Base-by-base conservation (phyloP, 2,797 vertebrate species). In the Gymnodraco acuticeps region DNA sequence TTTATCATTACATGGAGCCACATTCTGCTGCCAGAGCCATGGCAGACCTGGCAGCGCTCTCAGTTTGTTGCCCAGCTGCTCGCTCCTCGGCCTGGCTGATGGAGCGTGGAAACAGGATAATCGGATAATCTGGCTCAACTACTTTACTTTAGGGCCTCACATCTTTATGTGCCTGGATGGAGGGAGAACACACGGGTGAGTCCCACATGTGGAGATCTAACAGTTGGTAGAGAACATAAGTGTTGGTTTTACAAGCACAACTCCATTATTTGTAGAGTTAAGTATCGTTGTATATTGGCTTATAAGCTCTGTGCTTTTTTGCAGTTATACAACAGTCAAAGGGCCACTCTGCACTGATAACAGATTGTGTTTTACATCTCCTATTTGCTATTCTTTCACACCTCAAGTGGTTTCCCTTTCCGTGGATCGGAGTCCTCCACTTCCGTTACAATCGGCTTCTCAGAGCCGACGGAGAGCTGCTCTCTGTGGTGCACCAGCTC, bases 401-500 rank as follows among this genome's bases (percentile, higher is more conserved):
- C 96, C 94, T 95, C 74, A 19, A 96, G 95, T 0, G 89, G 47
- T 91, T 96, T 96, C 63, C 89, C 87, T 72, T 73, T 86, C 0
- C 95, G 92, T 0, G 92, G 80, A 59, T 94, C 94, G 13, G 92
- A 93, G 43, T 95, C 92, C 4, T 96, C 95, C 0, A 87, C 90
- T 10, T 96, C 95, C 0, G 93, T 93, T 46, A 75, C 51, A 0
- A 70, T 78, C 2, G 67, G 81, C 67, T 95, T 95, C 75, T 95
- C 93, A 0, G 78, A 90, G 33, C 84, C 81, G 0, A 88, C 64
- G 0, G 96, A 96, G 76, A 98, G 93, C 86, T 95, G 94, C 66
- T 98, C 96, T 13, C 95, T 89, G 73, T 97, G 96, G 63, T 89
- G 89, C 64, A 98, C 93, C 77, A 99, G 91, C 53, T 96, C 96